Base-by-base conservation (phyloP, 2,113 vertebrate species). In the Arvicanthis niloticus region DNA sequence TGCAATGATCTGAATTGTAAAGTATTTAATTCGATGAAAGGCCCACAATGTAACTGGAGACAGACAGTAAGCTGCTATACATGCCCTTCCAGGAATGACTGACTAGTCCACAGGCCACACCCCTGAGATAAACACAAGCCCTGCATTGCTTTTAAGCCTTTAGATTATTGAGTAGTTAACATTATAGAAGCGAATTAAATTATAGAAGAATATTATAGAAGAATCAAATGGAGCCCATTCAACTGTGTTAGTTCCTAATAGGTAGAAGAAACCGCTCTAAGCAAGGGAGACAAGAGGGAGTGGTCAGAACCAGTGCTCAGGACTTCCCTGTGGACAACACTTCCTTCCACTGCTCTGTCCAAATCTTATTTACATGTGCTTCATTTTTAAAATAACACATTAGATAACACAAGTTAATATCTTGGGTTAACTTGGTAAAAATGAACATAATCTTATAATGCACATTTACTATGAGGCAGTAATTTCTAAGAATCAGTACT, bases 341-440 rank as follows among this genome's bases (percentile, higher is more conserved):
- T 77, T 37, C 80, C 53, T 89, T 67, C 45, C 68, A 73, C 1
- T 42, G 62, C 1, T 81, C 5, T 67, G 53, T 60, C 67, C 77
- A 37, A 48, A 73, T 10, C 2, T 48, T 75, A 65, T 78, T 92
- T 73, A 7, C 24, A 88, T 90, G 81, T 65, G 67, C 68, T 87
- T 96, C 3, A 16, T 68, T 87, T 37, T 37, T 12, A 24, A 92
- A 95, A 92, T 51, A 91, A 78, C 45, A 85, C 92, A 72, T 45
- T 81, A 88, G 80, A 58, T 68, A 88, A 96, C n/a, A 85, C 78
- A 97, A 89, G 76, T 85, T 9, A 48, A 3, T 89, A 77, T 93
- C 78, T 40, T 67, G 29, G 7, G 76, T 91, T 91, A 53, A 95
- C 42, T 82, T 53, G 42, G 29, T 72, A 93, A 86, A 73, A 51